These are phyloP conservation scores for Druceiella hillmani DNA, from an alignment of 2,888 invertebrate species.

Conservation along the genomic window DNA sequence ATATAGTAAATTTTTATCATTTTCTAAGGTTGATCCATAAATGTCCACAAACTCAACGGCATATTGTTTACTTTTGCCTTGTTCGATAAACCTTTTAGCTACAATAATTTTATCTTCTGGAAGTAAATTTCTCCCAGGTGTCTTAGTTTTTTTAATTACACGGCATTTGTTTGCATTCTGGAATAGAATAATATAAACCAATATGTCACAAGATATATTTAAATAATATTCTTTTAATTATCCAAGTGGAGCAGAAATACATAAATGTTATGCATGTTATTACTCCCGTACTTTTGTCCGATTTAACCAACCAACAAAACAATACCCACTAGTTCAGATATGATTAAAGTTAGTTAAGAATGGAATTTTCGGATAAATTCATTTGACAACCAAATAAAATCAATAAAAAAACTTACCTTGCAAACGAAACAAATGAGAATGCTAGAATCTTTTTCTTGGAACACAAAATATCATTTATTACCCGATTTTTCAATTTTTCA, in stretches of 20 bases:
- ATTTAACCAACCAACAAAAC: neutral
- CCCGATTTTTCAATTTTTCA: no score
- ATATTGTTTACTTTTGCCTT: neutral
- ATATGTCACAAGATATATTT: neutral
- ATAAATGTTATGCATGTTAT: no score
- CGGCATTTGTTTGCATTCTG: no score
- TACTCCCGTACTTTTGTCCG: no score
- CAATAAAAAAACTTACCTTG: neutral
- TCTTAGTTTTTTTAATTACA: neutral
- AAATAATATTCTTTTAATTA: neutral
- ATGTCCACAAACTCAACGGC: neutral
- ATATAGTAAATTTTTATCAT: neutral
- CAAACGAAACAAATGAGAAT: neutral
- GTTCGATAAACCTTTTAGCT: neutral
- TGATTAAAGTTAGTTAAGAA: neutral
- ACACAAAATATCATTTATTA: no score
- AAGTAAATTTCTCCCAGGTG: neutral
- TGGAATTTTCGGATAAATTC: neutral
- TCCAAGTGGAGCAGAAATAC: neutral
- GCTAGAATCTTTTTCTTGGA: neutral
- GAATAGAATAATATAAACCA: neutral
- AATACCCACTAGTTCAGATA: neutral
- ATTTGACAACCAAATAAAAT: neutral
- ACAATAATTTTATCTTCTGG: neutral
- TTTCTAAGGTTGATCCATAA: neutral